A percentile compares a stretch with the other conserved stretches of the same genome.
phyloP scores from a whole-genome alignment of 1,140 invertebrate genomes.

The Anastatus disparis region DNA sequence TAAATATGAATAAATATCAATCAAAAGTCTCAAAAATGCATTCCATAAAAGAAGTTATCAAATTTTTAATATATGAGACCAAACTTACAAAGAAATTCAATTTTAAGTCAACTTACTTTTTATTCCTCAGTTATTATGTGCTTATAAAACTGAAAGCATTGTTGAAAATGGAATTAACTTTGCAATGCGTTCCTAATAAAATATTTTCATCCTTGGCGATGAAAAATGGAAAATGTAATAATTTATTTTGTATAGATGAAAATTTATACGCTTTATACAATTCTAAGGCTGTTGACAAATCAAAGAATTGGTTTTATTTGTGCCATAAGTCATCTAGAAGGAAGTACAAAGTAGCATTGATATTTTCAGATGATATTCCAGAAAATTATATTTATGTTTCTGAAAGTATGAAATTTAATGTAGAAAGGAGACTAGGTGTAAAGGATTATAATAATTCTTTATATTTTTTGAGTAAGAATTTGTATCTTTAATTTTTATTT shows the following conservation, averaged over 20 bases:
- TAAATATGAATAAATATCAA: too few relatives aligned
- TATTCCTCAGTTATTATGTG: slow-evolving; percentile 49
- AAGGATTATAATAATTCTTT: slow-evolving; percentile 23
- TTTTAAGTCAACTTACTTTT: slow-evolving; percentile 25
- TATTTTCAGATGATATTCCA: slow-evolving; percentile 52
- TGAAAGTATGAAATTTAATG: slow-evolving; percentile 66
- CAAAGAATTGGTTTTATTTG: slow-evolving; percentile 51
- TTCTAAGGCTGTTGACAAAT: slow-evolving; percentile 14
- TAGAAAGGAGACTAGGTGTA: slow-evolving; percentile 54
- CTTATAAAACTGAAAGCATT: slow-evolving; percentile 48
- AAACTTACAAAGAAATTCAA: slow-evolving; percentile 40
- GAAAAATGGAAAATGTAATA: slow-evolving; percentile 37
- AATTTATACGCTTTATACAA: slow-evolving; percentile 51
- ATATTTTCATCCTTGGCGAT: slow-evolving; percentile 43
- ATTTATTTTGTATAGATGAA: slow-evolving; percentile 49
- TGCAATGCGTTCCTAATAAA: slow-evolving; percentile 46
- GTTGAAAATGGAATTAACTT: slow-evolving; percentile 38
- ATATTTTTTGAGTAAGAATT: slow-evolving; percentile 56
- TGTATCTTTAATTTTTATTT: too few relatives aligned
- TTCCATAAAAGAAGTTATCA: not conserved
- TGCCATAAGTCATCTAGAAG: slow-evolving; percentile 47
- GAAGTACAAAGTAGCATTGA: slow-evolving; percentile 61
- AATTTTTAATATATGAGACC: slow-evolving; percentile 26
- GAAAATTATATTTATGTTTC: slow-evolving; percentile 63
- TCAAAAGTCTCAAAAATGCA: slow-evolving; percentile 29